These are phyloP conservation scores for Arvicola amphibius DNA, from an alignment of 2,797 vertebrate genomes.

Conservation along the genomic window DNA sequence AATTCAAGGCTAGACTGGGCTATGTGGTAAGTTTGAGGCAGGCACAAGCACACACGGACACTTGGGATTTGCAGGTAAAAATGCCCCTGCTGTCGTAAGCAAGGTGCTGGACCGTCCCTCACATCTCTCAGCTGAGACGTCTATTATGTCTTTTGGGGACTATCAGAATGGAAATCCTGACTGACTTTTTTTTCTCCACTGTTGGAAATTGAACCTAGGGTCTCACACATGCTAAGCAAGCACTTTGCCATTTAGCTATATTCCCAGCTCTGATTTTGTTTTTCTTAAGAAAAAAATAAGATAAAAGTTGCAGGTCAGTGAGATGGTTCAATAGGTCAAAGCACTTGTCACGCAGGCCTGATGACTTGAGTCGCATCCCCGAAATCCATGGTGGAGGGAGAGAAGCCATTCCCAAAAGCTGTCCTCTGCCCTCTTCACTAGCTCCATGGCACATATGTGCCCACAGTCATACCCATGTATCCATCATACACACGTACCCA, in stretches of 20 bases:
- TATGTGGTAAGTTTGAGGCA: not conserved
- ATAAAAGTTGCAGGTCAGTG: not conserved
- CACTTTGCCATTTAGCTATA: not conserved
- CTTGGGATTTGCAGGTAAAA: constrained; percentile 45
- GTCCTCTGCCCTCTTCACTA: not conserved
- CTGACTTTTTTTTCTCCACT: not conserved
- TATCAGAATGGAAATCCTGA: not conserved
- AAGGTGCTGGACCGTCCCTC: not conserved
- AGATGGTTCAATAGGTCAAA: not conserved
- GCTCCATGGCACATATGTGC: not conserved
- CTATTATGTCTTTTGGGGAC: constrained; percentile 4
- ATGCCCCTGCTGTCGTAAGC: not conserved
- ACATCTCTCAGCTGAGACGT: not conserved
- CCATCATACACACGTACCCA: not conserved
- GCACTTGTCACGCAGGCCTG: not conserved
- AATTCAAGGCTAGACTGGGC: not conserved
- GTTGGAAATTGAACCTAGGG: not conserved
- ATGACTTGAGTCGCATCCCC: not conserved
- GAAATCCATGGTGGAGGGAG: not conserved
- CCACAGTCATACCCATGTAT: not conserved
- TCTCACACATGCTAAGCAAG: not conserved
- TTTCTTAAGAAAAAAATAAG: not conserved
- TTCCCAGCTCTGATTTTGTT: not conserved
- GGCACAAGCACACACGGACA: not conserved
- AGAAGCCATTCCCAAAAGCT: not conserved